Base-by-base conservation (phyloP, 2,888 invertebrate species). In the Andricus quercusramuli region DNA sequence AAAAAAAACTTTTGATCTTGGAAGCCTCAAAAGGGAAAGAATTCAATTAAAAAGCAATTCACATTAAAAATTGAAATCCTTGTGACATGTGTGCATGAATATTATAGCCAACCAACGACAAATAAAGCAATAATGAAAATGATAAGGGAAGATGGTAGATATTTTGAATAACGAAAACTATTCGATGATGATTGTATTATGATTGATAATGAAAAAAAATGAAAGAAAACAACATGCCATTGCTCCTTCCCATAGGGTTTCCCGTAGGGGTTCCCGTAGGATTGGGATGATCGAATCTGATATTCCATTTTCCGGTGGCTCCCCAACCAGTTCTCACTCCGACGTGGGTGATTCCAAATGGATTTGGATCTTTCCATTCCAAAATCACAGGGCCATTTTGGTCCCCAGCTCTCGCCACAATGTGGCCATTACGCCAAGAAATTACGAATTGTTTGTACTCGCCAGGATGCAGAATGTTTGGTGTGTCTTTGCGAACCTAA, bases 281-380 rank as follows among this genome's bases (percentile, higher is more conserved):
- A 37, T 62, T 77, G 80, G 83, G 82, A 83, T 81, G 88, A 89
- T 90, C 90, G 85, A 87, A 86, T 82, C 86, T 89, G 83, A 95
- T 93, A 86, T 94, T 94, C 96, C 96, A 96, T 83, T 94, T 93
- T 82, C 95, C 96, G 82, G 94, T 93, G 44, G 95, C 94, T 79
- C 96, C 96, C 94, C 95, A 96, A 81, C 93, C 94, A 20, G 95
- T 95, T 81, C 95, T 94, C 81, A 95, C 94, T 68, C 95, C 96
- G 89, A 95, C 94, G 93, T 95, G 94, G 80, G 94, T 94, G 79
- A 95, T 91, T 70, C 94, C 94, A 91, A 95, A 94, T 9, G 95
- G 95, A 20, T 93, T 89, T 6, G 95, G 94, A 89, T 95, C 95
- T 83, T 92, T 90, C 95, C 95, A 95, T 86, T 94, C 94, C 94